Evolutionary conservation across 2,113 vertebrate genomes (phyloP).

Genomic region (Cyphomyrus discorhynchus): DNA sequence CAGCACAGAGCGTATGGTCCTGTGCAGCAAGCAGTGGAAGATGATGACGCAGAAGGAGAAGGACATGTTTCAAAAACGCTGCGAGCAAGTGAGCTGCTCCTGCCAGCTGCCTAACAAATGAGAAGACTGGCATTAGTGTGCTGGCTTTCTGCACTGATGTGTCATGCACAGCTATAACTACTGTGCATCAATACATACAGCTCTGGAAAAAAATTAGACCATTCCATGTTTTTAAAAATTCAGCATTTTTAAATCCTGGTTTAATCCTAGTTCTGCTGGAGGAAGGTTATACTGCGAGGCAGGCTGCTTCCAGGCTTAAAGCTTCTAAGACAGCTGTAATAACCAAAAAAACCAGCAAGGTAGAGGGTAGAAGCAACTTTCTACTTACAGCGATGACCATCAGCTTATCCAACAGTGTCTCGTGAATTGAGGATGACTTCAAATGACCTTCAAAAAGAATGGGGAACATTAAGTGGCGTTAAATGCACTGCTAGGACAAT

Average conservation of each 20-base stretch:
- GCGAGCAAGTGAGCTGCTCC: slow-evolving; percentile 58
- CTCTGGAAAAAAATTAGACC: neutral
- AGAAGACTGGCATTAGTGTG: neutral
- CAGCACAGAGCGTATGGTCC: slow-evolving; percentile 67
- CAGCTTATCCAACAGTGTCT: neutral
- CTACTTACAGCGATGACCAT: neutral
- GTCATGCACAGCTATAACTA: neutral
- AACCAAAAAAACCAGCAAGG: neutral
- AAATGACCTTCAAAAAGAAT: neutral
- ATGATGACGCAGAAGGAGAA: slow-evolving; percentile 72
- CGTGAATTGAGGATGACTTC: neutral
- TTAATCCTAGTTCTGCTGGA: neutral
- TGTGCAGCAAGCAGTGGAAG: slow-evolving; percentile 73
- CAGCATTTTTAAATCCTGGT: neutral
- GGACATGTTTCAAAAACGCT: slow-evolving; percentile 70
- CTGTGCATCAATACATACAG: neutral
- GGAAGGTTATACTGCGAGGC: neutral
- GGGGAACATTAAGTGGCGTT: no score
- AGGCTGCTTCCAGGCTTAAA: neutral
- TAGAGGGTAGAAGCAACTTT: neutral
- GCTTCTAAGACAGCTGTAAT: neutral
- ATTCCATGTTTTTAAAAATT: neutral
- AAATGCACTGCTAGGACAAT: no score
- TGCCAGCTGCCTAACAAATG: neutral
- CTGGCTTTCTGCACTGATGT: neutral